phyloP scores from a whole-genome alignment of 1,140 invertebrate genomes.

The Eriosoma lanigerum region DNA sequence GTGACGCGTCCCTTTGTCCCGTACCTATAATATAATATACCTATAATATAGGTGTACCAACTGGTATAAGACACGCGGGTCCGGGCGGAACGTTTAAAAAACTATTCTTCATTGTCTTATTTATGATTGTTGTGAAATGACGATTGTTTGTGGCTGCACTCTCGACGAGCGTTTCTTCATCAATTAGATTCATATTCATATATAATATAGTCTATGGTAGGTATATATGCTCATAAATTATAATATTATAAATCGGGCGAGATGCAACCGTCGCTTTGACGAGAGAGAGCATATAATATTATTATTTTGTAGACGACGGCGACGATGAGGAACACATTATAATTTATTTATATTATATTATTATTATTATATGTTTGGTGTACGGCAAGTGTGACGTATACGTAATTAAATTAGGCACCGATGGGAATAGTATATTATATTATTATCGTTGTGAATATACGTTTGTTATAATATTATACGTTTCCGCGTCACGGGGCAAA shows the following conservation, averaged over 20 bases:
- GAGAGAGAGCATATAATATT: background rate
- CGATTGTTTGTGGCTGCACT: constrained; percentile 21
- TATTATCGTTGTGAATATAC: background rate
- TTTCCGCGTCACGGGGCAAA: constrained; percentile 45
- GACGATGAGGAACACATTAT: background rate
- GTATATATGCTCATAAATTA: background rate
- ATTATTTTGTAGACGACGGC: background rate
- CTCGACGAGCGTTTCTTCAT: constrained; percentile 6
- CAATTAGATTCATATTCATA: constrained; percentile 50
- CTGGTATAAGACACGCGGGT: background rate
- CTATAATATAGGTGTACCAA: too few species aligned
- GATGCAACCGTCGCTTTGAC: constrained; percentile 20
- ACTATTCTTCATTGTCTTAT: constrained; percentile 36
- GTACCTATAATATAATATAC: too few species aligned
- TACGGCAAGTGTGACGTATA: constrained; percentile 23
- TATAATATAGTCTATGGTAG: background rate
- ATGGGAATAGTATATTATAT: constrained; percentile 11
- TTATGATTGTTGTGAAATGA: constrained; percentile 8
- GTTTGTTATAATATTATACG: background rate
- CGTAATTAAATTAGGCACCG: constrained; percentile 6
- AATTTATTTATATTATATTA: background rate
- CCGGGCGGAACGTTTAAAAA: constrained; percentile 15
- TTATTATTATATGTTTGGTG: background rate
- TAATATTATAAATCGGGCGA: background rate
- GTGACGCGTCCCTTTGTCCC: constrained; percentile 29